These are phyloP conservation scores for Entelurus aequoreus DNA, from an alignment of 2,113 vertebrate genomes.

Conservation along the genomic window DNA sequence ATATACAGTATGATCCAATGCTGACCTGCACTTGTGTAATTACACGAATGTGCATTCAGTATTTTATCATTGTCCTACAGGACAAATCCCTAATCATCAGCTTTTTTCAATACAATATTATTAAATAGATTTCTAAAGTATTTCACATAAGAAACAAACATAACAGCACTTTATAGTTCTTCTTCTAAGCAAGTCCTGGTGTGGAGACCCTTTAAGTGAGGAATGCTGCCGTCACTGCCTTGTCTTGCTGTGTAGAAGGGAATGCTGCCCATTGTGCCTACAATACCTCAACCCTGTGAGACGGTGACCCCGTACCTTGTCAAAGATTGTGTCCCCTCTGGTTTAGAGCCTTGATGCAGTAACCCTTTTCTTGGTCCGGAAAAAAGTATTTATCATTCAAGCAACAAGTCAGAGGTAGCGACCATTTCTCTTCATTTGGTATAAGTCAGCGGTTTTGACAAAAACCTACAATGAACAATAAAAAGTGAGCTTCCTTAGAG, in stretches of 20 bases:
- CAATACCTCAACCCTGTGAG: constrained; percentile 20
- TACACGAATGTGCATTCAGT: constrained; percentile 29
- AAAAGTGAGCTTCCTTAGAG: constrained; percentile 3
- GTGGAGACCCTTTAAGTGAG: constrained; percentile 42
- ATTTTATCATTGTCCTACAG: no score
- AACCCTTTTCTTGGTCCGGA: constrained; percentile 26
- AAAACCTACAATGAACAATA: constrained; percentile 29
- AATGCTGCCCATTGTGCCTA: constrained; percentile 56
- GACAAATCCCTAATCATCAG: no score
- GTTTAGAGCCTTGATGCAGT: constrained; percentile 11
- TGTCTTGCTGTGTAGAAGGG: constrained; percentile 42
- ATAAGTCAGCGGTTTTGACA: constrained; percentile 28
- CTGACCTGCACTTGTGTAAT: constrained; percentile 31
- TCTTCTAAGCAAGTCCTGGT: constrained; percentile 41
- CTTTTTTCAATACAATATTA: no score
- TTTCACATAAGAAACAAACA: no score
- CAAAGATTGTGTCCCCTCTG: constrained; percentile 19
- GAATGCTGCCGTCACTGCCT: constrained; percentile 57
- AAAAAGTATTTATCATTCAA: constrained; percentile 17
- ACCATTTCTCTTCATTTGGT: constrained; percentile 31
- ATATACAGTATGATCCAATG: not conserved
- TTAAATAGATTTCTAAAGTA: no score
- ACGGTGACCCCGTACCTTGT: constrained; percentile 27
- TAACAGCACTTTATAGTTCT: not conserved
- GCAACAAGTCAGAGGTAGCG: constrained; percentile 19